These are phyloP conservation scores for Lasioglossum leucozonium DNA, from an alignment of 2,888 invertebrate species.

Conservation along the genomic window DNA sequence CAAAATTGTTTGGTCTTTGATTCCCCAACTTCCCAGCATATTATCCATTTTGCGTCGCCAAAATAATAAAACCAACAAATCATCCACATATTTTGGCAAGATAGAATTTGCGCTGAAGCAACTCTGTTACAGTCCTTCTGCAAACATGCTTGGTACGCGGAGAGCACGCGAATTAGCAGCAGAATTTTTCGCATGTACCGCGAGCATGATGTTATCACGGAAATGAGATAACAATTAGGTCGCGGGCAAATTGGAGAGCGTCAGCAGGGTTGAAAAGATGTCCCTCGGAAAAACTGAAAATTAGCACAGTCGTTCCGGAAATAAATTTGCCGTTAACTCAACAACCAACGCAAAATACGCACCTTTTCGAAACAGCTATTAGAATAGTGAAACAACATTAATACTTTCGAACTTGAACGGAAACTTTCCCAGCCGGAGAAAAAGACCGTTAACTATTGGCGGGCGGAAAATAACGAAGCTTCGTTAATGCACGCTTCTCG, in stretches of 20 bases:
- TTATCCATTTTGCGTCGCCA: neutral
- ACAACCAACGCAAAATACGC: neutral
- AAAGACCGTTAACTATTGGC: neutral
- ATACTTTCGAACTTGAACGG: neutral
- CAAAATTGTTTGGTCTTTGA: no score
- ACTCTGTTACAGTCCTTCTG: neutral
- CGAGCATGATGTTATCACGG: neutral
- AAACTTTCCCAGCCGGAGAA: neutral
- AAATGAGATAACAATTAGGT: no score
- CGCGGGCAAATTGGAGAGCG: no score
- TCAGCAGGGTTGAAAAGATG: no score
- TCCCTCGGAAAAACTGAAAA: neutral
- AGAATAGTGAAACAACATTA: no score
- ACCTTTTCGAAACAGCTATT: no score
- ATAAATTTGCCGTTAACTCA: neutral
- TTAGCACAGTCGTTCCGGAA: neutral
- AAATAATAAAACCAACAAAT: neutral
- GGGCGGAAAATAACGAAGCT: neutral
- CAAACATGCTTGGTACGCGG: neutral
- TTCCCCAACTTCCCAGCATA: neutral
- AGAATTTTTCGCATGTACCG: neutral
- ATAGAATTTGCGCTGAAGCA: neutral
- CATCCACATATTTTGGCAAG: neutral
- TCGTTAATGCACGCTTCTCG: neutral
- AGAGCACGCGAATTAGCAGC: neutral